Percentiles rank a stretch among this genome's conserved stretches.
phyloP scores from a whole-genome alignment of 2,797 vertebrate species.

The Pterois miles region DNA sequence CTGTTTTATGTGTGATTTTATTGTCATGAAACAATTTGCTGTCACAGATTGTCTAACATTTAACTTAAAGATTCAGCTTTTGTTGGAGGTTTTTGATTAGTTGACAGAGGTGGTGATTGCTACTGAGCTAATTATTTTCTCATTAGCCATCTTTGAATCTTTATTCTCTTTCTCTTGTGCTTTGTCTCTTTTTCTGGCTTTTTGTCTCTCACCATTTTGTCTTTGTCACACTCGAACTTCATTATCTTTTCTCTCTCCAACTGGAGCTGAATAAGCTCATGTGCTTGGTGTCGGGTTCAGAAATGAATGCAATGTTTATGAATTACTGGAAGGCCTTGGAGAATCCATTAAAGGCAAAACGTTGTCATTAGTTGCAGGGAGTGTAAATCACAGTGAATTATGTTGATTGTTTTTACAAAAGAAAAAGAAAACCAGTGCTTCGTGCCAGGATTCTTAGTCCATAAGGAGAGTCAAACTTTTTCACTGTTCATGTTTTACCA shows the following conservation, averaged over 20 bases:
- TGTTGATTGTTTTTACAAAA: neutral
- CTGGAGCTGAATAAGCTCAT: slow-evolving; percentile 52
- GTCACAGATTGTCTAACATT: neutral
- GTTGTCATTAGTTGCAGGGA: slow-evolving; percentile 16
- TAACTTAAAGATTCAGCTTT: slow-evolving; percentile 7
- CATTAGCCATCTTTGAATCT: slow-evolving; percentile 23
- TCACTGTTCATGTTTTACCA: neutral
- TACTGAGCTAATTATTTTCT: slow-evolving; percentile 15
- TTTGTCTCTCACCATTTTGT: slow-evolving; percentile 32
- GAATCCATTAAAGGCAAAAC: slow-evolving; percentile 44
- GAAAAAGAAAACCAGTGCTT: neutral
- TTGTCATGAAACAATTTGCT: slow-evolving; percentile 15
- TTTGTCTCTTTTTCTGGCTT: slow-evolving; percentile 7
- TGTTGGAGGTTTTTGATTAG: slow-evolving; percentile 11
- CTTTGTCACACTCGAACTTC: slow-evolving; percentile 51
- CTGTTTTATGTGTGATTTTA: slow-evolving; percentile 4
- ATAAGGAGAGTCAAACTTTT: neutral
- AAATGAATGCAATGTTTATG: slow-evolving; percentile 61
- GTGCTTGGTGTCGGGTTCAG: slow-evolving; percentile 55
- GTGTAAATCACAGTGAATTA: slow-evolving; percentile 6
- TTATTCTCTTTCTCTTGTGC: slow-evolving; percentile 13
- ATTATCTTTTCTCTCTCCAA: slow-evolving; percentile 59
- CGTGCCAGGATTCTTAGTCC: neutral
- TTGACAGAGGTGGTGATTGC: slow-evolving; percentile 7
- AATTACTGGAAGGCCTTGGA: slow-evolving; percentile 49